Conservation (phyloP, 2,888 invertebrate species). For the Craniophora ligustri region DNA sequence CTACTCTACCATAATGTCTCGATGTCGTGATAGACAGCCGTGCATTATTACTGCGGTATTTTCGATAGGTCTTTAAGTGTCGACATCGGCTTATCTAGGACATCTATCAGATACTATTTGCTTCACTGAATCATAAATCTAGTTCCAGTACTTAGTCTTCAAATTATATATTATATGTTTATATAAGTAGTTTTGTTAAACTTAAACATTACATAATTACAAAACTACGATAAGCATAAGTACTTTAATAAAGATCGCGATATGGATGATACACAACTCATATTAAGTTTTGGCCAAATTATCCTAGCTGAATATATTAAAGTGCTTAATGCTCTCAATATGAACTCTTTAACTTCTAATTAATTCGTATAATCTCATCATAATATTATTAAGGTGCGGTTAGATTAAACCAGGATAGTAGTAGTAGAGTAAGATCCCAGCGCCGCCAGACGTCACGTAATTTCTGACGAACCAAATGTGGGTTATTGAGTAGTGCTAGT, state of each 20-base stretch:
- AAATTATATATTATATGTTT: not conserved
- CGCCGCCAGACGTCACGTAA: too few relatives aligned
- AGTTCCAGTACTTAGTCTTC: not conserved
- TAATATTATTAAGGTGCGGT: conserved; percentile 29
- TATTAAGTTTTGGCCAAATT: conserved; percentile 26
- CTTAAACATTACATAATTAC: not conserved
- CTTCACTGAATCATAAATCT: not conserved
- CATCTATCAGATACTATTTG: conserved; percentile 22
- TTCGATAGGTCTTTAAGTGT: conserved; percentile 30
- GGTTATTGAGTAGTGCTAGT: too few relatives aligned
- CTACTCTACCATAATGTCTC: conserved; percentile 50
- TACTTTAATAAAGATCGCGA: conserved; percentile 26
- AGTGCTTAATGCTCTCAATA: conserved; percentile 26
- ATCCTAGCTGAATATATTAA: conserved; percentile 31
- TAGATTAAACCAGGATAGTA: conserved; percentile 10
- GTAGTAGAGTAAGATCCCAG: too few relatives aligned
- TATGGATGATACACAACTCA: conserved; percentile 15
- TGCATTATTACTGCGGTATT: conserved; percentile 28
- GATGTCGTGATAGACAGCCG: conserved; percentile 37
- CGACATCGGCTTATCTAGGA: conserved; percentile 21
- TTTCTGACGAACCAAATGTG: too few relatives aligned
- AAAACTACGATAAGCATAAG: conserved; percentile 21
- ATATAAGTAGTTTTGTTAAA: not conserved
- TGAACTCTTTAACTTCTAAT: conserved; percentile 39
- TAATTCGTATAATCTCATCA: conserved; percentile 37